phyloP scores from a whole-genome alignment of 2,113 vertebrate genomes.

The Chinchilla lanigera region DNA sequence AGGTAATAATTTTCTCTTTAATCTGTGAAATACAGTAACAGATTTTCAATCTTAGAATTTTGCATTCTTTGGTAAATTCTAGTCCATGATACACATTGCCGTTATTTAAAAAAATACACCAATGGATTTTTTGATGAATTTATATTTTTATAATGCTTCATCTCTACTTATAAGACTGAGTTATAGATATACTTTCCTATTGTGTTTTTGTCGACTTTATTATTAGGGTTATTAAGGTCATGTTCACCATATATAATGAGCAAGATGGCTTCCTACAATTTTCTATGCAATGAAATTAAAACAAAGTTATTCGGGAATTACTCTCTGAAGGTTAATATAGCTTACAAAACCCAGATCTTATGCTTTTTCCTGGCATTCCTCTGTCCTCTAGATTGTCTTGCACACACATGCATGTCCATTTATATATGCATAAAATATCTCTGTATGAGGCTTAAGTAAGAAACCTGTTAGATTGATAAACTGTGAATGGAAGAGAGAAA shows the following conservation, averaged over 20 bases:
- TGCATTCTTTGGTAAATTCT: neutral
- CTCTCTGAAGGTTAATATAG: neutral
- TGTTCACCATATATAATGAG: neutral
- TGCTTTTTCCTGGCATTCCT: neutral
- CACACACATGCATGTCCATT: neutral
- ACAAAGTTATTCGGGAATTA: neutral
- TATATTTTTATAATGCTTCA: conserved; percentile 17
- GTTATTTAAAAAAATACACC: neutral
- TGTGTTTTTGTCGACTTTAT: neutral
- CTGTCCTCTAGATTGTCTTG: neutral
- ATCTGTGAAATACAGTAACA: neutral
- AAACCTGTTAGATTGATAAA: neutral
- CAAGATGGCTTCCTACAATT: neutral
- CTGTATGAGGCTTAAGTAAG: neutral
- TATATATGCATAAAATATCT: neutral
- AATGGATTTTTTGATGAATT: neutral
- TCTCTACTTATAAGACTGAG: neutral
- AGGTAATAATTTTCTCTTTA: neutral
- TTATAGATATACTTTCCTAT: neutral
- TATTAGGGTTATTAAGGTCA: neutral
- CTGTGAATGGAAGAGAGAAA: neutral
- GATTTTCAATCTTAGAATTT: neutral
- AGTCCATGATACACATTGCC: neutral
- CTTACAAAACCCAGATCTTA: neutral
- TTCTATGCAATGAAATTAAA: neutral